Conservation (phyloP, 2,888 invertebrate genomes). For the Chouioia cunea region DNA sequence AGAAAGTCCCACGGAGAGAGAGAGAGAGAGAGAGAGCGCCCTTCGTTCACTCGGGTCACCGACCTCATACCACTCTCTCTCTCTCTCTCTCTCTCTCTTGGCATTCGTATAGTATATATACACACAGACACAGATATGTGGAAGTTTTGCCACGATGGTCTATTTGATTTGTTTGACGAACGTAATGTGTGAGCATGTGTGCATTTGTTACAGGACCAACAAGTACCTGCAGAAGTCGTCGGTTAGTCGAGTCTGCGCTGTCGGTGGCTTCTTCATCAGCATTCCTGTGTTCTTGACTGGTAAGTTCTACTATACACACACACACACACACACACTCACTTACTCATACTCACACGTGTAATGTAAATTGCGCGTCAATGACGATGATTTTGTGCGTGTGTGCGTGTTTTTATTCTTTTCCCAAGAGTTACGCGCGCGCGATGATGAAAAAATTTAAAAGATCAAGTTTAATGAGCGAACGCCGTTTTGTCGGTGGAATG, state of each 20-base stretch:
- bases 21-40: conserved; percentile 38
- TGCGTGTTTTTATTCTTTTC: not conserved
- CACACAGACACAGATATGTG: conserved; percentile 16
- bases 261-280: conserved; percentile 94
- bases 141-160: too few relatives aligned
- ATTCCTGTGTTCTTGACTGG: conserved; percentile 94
- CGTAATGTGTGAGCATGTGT: too few relatives aligned
- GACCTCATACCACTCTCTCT: conserved; percentile 47
- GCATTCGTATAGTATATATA: conserved; percentile 14
- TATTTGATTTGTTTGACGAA: too few relatives aligned
- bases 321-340: not conserved
- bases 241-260: conserved; percentile 89
- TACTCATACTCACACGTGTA: not conserved
- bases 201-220: conserved; percentile 80
- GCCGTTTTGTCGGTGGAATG: not conserved
- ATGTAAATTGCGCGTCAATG: too few relatives aligned
- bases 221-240: conserved; percentile 94
- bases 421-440: not conserved
- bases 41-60: conserved; percentile 53
- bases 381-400: too few relatives aligned
- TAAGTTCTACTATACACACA: conserved; percentile 71
- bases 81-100: conserved; percentile 25
- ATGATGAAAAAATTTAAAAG: conserved; percentile 1
- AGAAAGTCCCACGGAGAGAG: conserved; percentile 61
- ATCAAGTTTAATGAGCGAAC: not conserved